A percentile compares a stretch with the other conserved stretches of the same genome.
phyloP scores from a whole-genome alignment of 2,113 vertebrate genomes.

The Sialia sialis region DNA sequence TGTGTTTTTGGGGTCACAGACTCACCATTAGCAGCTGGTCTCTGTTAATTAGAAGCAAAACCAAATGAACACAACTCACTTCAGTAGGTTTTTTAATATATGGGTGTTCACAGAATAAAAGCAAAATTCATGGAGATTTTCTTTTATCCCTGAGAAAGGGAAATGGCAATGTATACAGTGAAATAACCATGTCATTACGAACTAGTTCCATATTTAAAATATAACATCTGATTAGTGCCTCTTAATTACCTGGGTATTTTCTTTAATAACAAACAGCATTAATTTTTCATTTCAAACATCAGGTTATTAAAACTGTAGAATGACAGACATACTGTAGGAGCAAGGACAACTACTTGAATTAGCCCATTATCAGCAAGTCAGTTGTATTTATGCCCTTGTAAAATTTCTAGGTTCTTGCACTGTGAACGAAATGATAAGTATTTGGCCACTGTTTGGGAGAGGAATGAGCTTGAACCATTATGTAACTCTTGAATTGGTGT shows the following conservation, averaged over 20 bases:
- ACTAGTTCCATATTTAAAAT: neutral
- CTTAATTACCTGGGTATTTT: neutral
- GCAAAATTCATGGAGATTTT: neutral
- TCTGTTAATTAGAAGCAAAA: neutral
- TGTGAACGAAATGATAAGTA: neutral
- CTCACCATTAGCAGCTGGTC: neutral
- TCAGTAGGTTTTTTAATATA: neutral
- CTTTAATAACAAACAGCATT: neutral
- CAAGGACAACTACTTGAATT: neutral
- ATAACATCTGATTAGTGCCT: neutral
- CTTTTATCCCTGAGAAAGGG: neutral
- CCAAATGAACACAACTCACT: neutral
- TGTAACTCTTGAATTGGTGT: constrained; percentile 7
- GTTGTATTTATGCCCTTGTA: neutral
- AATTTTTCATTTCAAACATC: neutral
- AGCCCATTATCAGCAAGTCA: neutral
- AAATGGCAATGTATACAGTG: neutral
- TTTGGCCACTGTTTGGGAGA: neutral
- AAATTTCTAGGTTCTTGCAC: neutral
- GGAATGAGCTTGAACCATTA: neutral
- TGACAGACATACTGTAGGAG: neutral
- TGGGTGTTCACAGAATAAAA: neutral
- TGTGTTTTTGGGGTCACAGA: neutral
- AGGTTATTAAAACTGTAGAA: neutral
- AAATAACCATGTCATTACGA: neutral